A percentile compares a stretch with the other conserved stretches of the same genome.
Evolutionary conservation across 2,888 invertebrate species (phyloP).

Genomic region (Harpagoxenus sublaevis): DNA sequence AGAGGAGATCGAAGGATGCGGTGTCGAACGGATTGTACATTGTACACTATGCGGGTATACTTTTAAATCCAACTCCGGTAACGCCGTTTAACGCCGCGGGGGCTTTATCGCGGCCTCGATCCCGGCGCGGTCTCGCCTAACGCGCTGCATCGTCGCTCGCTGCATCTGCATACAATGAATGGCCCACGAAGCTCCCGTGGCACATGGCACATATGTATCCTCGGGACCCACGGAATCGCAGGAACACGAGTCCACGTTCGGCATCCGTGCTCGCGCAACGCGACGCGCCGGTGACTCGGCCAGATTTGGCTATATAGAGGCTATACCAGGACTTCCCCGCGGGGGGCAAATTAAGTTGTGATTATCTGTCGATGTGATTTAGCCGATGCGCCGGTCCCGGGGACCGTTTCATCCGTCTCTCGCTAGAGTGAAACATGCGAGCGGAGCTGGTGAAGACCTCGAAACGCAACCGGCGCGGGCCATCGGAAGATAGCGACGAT

Average conservation of each 20-base stretch:
- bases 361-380: constrained; percentile 86
- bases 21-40: constrained; percentile 16
- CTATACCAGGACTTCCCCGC: constrained; percentile 77
- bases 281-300: constrained; percentile 65
- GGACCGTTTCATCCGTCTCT: constrained; percentile 55
- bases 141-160: neutral
- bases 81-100: constrained; percentile 33
- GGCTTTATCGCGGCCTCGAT: constrained; percentile 25
- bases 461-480: constrained; percentile 34
- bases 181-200: constrained; percentile 55
- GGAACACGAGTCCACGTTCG: neutral
- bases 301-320: constrained; percentile 57
- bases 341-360: constrained; percentile 86
- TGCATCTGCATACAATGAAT: constrained; percentile 79
- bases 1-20: no score
- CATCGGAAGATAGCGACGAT: constrained; percentile 47
- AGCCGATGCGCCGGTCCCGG: constrained; percentile 75
- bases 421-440: constrained; percentile 7
- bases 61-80: constrained; percentile 39
- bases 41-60: constrained; percentile 5
- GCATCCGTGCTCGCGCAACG: constrained; percentile 20
- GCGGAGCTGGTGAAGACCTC: constrained; percentile 35
- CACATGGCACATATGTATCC: constrained; percentile 44
- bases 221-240: constrained; percentile 34
- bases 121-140: constrained; percentile 38